Evolutionary conservation across 2,888 invertebrate genomes (phyloP).

Genomic region (Myathropa florea): DNA sequence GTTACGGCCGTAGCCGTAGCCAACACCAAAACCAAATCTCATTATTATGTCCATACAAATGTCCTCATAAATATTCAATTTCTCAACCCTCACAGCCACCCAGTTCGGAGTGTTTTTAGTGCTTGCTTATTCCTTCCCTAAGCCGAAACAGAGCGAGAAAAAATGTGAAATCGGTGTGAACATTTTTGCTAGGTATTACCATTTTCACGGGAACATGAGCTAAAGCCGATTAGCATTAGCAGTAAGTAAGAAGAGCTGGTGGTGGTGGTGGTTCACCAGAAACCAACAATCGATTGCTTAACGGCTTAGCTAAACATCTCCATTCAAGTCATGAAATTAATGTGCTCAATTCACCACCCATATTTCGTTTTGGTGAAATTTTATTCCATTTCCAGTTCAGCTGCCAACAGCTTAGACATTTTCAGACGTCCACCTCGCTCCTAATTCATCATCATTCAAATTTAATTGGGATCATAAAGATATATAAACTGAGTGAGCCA

Average conservation of each 20-base stretch:
- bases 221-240: constrained; percentile 44
- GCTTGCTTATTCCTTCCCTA: not conserved
- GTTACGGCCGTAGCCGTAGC: not conserved
- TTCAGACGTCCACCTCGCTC: not conserved
- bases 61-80: constrained; percentile 59
- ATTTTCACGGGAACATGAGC: constrained; percentile 43
- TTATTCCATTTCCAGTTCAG: not conserved
- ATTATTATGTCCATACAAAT: constrained; percentile 48
- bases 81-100: not conserved
- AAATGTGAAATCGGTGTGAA: not conserved
- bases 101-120: not conserved
- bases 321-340: constrained; percentile 24
- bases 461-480: constrained; percentile 16
- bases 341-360: constrained; percentile 1
- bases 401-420: not conserved
- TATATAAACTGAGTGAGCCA: not conserved
- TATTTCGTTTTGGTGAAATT: not conserved
- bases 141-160: constrained; percentile 11
- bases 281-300: constrained; percentile 42
- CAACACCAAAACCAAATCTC: constrained; percentile 14
- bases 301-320: constrained; percentile 31
- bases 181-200: constrained; percentile 39
- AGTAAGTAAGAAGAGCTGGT: constrained; percentile 15
- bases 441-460: constrained; percentile 37
- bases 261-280: constrained; percentile 11